These are phyloP conservation scores for Malurus alboscapulatus DNA, from an alignment of 2,113 vertebrate genomes.

Conservation along the genomic window DNA sequence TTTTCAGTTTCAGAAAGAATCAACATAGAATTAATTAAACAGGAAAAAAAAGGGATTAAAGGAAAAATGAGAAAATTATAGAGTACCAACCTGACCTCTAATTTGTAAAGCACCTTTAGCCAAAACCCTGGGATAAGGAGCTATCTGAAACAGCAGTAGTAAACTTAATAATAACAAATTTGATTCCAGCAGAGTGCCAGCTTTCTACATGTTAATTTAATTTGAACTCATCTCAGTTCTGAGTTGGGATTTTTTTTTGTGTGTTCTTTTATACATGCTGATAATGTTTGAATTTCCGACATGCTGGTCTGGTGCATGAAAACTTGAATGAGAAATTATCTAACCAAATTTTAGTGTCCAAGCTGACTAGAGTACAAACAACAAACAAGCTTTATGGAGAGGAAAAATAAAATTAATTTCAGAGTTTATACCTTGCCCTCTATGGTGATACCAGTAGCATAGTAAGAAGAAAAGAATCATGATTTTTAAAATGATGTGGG, in stretches of 20 bases:
- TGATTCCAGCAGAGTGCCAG: not conserved
- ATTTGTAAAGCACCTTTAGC: constrained; percentile 24
- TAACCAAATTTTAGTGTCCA: not conserved
- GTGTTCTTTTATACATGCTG: not conserved
- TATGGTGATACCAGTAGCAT: not conserved
- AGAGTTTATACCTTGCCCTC: not conserved
- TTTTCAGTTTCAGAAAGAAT: not conserved
- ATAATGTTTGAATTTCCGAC: not conserved
- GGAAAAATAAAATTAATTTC: not conserved
- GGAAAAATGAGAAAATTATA: constrained; percentile 10
- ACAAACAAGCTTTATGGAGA: not conserved
- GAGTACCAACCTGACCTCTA: not conserved
- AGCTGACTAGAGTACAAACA: not conserved
- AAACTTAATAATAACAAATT: not conserved
- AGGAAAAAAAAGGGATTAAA: not conserved
- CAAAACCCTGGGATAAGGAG: not conserved
- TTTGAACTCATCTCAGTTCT: not conserved
- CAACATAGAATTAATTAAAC: not conserved
- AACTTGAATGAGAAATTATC: not conserved
- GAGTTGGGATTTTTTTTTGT: not conserved
- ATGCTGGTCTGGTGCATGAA: not conserved
- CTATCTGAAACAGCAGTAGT: not conserved
- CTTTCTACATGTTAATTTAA: constrained; percentile 7
- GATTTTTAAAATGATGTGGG: not conserved
- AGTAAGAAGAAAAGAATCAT: not conserved